Evolutionary conservation across 2,113 vertebrate genomes (phyloP), one percentile per base, ranked within the genome.

Genomic region (Clarias batrachus): DNA sequence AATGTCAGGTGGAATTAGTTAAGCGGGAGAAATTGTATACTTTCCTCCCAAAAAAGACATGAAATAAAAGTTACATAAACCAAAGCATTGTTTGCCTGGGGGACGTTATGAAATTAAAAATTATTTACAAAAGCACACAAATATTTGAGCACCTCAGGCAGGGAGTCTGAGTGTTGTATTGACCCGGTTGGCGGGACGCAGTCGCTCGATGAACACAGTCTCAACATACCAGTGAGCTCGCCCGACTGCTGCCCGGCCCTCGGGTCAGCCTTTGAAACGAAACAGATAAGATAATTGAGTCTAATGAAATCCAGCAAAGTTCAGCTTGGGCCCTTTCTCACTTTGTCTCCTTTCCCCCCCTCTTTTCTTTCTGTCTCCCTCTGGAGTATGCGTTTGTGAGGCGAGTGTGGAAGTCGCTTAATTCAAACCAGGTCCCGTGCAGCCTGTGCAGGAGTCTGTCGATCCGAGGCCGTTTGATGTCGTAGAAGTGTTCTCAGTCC

Each of bases 241-340:
- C 95, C 94, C 95, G 95, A 96, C 95, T 94, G 95, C 96, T 96
- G 97, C 96, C 96, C 96, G 97, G 96, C 96, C 96, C 96, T 95
- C 95, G 96, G 97, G 97, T 97, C 97, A 97, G 96, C 94, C 93
- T 93, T 96, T 89, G 96, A 98, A 97, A 99, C 97, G 96, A 99
- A 99, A 97, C 96, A 98, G 97, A 99, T 98, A 99, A 99, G 97
- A 99, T 97, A 97, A 99, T 99, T 99, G 96, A 97, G 95, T 97
- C 91, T 99, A 99, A 99, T 99, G 97, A 97, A 98, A 98, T 96
- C 97, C 97, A 99, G 97, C 93, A 23, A 68, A 84, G 88, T 83
- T 92, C 91, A 91, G 94, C 95, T 95, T 94, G 92, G 95, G 95
- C 93, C 76, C 77, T 88, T 91, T 91, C 95, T 95, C 90, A 85